phyloP scores from a whole-genome alignment of 2,888 invertebrate genomes.

The Ptychoptera albimana region DNA sequence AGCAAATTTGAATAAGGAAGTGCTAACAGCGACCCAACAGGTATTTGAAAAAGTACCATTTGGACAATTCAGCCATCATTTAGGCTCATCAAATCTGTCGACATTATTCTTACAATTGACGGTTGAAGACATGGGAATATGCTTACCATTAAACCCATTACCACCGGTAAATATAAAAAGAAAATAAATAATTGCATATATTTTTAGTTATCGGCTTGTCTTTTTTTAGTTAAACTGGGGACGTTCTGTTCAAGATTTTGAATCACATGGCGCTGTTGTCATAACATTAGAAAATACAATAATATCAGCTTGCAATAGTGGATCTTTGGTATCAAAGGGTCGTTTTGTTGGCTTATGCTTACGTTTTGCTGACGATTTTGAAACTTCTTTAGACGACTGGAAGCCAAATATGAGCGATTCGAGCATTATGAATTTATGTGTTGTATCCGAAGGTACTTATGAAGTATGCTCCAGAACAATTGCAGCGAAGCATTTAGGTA shows the following conservation, averaged over 20 bases:
- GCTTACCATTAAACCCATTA: conserved; percentile 74
- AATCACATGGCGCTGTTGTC: conserved; percentile 81
- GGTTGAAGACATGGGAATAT: conserved; percentile 93
- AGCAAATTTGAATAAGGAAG: conserved; percentile 78
- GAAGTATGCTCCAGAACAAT: conserved; percentile 74
- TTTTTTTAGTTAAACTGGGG: conserved; percentile 40
- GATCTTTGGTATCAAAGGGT: conserved; percentile 89
- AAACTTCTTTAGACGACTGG: conserved; percentile 93
- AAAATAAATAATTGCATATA: no score
- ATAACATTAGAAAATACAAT: conserved; percentile 93
- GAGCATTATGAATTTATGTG: conserved; percentile 77
- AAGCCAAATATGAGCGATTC: conserved; percentile 73
- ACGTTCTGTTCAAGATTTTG: conserved; percentile 51
- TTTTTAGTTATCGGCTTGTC: conserved; percentile 2
- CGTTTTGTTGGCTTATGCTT: conserved; percentile 81
- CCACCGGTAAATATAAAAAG: conserved; percentile 37
- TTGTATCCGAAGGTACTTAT: conserved; percentile 97
- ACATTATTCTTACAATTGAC: conserved; percentile 87
- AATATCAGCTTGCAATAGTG: conserved; percentile 83
- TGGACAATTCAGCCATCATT: conserved; percentile 61
- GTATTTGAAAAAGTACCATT: conserved; percentile 59
- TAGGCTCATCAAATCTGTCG: conserved; percentile 66
- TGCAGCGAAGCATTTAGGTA: conserved; percentile 67
- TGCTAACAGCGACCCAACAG: conserved; percentile 58
- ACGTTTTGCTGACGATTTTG: conserved; percentile 94